Base-by-base conservation (phyloP, 2,113 vertebrate genomes). In the Chascanopsetta lugubris region DNA sequence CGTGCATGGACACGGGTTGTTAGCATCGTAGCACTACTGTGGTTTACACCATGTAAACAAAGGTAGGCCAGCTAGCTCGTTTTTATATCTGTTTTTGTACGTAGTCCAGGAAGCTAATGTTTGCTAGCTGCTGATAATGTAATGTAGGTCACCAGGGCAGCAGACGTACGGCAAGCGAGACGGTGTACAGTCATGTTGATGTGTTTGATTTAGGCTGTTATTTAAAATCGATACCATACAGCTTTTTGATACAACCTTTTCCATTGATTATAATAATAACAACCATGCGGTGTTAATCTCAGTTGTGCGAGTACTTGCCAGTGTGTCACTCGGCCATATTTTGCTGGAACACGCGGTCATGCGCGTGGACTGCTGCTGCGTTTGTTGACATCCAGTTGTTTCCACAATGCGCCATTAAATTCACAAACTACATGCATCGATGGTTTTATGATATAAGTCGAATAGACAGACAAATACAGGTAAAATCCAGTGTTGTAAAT, bases 81-180 rank as follows among this genome's bases (percentile, higher is more conserved):
- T n/a, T 45, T 4, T 32, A 1, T 59, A 21, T 42, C 30, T 15
- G 15, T 25, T 18, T 62, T 13, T 12, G 11, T 12, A 3, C 12
- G 20, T 24, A n/a, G n/a, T n/a, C n/a, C n/a, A n/a, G n/a, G n/a
- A n/a, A 7, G 48, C 59, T 69, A 60, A 58, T 68, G 49, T 75
- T 77, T 80, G 72, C 45, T 70, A 61, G 65, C 57, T 25, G 6
- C 25, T 48, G 63, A 75, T 86, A 62, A 63, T 30, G 26, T 13
- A 58, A 91, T 87, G 63, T 85, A 56, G 79, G 85, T 88, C 85
- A 87, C 24, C 59, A 8, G 83, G 79, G 61, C n/a, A n/a, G n/a
- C n/a, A n/a, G n/a, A n/a, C n/a, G n/a, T n/a, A n/a, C n/a, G n/a
- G n/a, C n/a, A n/a, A n/a, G n/a, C n/a, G n/a, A n/a, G n/a, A n/a